phyloP scores from a whole-genome alignment of 1,140 invertebrate species.

The Drosophila quadrilineata region DNA sequence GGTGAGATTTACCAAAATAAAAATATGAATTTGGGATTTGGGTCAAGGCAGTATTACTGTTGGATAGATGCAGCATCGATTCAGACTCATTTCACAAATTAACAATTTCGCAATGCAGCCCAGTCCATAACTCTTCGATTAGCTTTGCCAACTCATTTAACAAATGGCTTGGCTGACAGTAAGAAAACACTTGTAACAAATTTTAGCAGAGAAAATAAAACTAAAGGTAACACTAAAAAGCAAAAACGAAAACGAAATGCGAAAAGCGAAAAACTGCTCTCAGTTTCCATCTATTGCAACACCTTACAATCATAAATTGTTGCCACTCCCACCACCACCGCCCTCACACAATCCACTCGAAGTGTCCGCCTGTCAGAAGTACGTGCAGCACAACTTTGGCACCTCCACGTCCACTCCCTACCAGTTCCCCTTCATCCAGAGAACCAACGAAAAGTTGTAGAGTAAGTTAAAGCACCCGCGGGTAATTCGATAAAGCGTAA shows the following conservation, averaged over 20 bases:
- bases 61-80: slow-evolving; percentile 1
- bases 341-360: slow-evolving; percentile 1
- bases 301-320: slow-evolving; percentile 77
- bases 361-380: background rate
- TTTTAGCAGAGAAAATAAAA: slow-evolving; percentile 37
- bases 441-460: slow-evolving; percentile 53
- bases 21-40: slow-evolving; percentile 17
- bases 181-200: slow-evolving; percentile 76
- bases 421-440: background rate
- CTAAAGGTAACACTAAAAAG: background rate
- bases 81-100: slow-evolving; percentile 4
- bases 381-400: slow-evolving; percentile 49
- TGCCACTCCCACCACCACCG: slow-evolving; percentile 12
- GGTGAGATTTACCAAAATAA: too few species aligned
- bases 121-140: slow-evolving; percentile 68
- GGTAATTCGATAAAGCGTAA: slow-evolving; percentile 80
- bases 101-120: slow-evolving; percentile 6
- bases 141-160: slow-evolving; percentile 77
- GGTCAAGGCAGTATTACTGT: slow-evolving; percentile 47
- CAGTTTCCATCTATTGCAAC: slow-evolving; percentile 74
- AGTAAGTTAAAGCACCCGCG: slow-evolving; percentile 77
- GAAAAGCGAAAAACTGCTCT: slow-evolving; percentile 10
- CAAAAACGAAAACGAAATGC: too few species aligned
- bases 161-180: slow-evolving; percentile 73
- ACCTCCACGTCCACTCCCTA: background rate